A percentile compares a stretch with the other conserved stretches of the same genome.
Conservation (phyloP, 2,888 invertebrate species). For the Toxonevra muliebris region DNA sequence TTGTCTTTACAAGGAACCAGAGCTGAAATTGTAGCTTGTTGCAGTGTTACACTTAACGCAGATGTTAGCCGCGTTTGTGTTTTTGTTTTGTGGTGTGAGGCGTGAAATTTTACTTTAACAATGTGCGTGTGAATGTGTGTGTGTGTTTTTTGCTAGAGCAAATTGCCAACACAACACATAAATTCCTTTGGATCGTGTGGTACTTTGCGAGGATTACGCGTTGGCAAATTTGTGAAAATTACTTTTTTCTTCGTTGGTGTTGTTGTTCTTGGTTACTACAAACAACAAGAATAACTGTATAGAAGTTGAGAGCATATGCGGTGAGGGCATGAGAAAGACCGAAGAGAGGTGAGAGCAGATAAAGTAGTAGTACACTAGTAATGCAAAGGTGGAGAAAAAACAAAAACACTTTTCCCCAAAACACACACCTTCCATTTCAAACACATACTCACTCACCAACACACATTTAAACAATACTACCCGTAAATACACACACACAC, state of each 20-base stretch:
- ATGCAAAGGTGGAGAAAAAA: conserved; percentile 1
- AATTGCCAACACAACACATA: conserved; percentile 55
- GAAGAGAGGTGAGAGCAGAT: neutral
- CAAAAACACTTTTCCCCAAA: conserved; percentile 19
- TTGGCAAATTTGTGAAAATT: conserved; percentile 64
- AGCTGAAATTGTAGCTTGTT: neutral
- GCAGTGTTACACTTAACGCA: conserved; percentile 34
- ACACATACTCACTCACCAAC: conserved; percentile 10
- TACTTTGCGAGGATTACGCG: conserved; percentile 53
- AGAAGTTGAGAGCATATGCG: neutral
- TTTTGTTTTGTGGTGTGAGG: neutral
- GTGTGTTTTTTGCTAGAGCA: conserved; percentile 22
- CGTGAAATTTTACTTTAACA: neutral
- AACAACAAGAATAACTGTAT: neutral
- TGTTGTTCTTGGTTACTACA: conserved; percentile 17
- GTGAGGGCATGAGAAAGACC: too few species aligned
- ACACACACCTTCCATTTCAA: conserved; percentile 32
- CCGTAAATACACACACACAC: conserved; percentile 29
- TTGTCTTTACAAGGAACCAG: neutral
- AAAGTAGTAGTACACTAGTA: neutral
- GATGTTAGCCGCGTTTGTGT: conserved; percentile 31
- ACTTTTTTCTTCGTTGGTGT: conserved; percentile 59
- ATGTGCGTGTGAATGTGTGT: conserved; percentile 20
- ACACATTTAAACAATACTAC: conserved; percentile 5
- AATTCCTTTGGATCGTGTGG: conserved; percentile 53